Evolutionary conservation across 2,888 invertebrate species (phyloP).

Genomic region (Carterocephalus palaemon): DNA sequence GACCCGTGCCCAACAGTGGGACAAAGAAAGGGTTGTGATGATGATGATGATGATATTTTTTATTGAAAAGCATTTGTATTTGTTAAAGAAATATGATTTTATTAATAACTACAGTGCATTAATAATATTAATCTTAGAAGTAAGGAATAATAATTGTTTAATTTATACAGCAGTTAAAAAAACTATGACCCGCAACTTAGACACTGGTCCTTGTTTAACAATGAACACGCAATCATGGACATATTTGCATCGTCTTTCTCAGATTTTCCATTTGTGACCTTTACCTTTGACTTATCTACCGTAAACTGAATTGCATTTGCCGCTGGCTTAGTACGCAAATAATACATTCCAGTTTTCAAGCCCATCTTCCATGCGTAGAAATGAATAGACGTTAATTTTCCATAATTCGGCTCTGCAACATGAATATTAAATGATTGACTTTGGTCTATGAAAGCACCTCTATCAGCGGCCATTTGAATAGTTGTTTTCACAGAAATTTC

Average conservation of each 20-base stretch:
- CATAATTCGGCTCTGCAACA: constrained; percentile 95
- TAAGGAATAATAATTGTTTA: not conserved
- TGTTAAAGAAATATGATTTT: not conserved
- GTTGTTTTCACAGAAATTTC: constrained; percentile 96
- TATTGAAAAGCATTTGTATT: no score
- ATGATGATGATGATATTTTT: no score
- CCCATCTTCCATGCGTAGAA: constrained; percentile 98
- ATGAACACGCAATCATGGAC: constrained; percentile 90
- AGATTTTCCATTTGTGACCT: constrained; percentile 43
- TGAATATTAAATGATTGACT: constrained; percentile 99
- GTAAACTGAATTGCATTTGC: constrained; percentile 98
- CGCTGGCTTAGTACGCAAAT: constrained; percentile 96
- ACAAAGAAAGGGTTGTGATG: no score
- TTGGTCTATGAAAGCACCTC: constrained; percentile 99
- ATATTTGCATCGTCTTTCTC: constrained; percentile 74
- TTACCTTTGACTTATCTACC: constrained; percentile 87
- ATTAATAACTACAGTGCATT: not conserved
- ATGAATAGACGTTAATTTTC: constrained; percentile 97
- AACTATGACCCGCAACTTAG: constrained; percentile 92
- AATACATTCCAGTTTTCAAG: constrained; percentile 99
- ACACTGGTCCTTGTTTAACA: constrained; percentile 92
- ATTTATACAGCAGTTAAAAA: constrained; percentile 5
- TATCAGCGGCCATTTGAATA: constrained; percentile 97
- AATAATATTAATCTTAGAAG: not conserved
- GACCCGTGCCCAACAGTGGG: no score